Evolutionary conservation across 2,113 vertebrate species (phyloP).

Genomic region (Nycticryphes semicollaris): DNA sequence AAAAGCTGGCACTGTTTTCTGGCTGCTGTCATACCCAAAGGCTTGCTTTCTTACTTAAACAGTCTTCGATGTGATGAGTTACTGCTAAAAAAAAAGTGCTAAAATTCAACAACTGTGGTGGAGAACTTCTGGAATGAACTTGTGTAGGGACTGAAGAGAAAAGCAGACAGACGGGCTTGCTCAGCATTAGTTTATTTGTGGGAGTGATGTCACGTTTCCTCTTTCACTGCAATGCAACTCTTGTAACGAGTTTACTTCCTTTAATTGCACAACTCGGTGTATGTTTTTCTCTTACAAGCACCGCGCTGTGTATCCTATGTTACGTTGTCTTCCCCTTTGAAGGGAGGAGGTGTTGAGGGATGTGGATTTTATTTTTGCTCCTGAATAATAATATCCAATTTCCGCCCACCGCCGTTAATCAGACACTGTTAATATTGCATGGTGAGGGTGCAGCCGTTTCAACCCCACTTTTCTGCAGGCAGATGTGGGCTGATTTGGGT

Average conservation of each 20-base stretch:
- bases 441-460: background rate
- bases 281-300: background rate
- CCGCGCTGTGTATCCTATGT: rapidly evolving
- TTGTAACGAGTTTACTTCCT: background rate
- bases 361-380: background rate
- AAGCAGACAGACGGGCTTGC: background rate
- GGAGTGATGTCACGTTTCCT: background rate
- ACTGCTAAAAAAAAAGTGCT: background rate
- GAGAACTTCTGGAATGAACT: background rate
- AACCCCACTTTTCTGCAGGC: background rate
- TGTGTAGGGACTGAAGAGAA: background rate
- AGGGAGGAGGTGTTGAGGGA: background rate
- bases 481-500: background rate
- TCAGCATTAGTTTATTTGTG: background rate
- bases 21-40: background rate
- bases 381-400: background rate
- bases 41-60: background rate
- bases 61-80: background rate
- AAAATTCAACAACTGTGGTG: background rate
- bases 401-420: rapidly evolving
- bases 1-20: background rate
- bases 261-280: background rate
- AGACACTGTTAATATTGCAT: rapidly evolving
- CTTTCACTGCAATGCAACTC: too few relatives aligned
- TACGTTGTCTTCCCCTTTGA: rapidly evolving